Evolutionary conservation across 2,113 vertebrate genomes (phyloP).

Genomic region (Peromyscus maniculatus): DNA sequence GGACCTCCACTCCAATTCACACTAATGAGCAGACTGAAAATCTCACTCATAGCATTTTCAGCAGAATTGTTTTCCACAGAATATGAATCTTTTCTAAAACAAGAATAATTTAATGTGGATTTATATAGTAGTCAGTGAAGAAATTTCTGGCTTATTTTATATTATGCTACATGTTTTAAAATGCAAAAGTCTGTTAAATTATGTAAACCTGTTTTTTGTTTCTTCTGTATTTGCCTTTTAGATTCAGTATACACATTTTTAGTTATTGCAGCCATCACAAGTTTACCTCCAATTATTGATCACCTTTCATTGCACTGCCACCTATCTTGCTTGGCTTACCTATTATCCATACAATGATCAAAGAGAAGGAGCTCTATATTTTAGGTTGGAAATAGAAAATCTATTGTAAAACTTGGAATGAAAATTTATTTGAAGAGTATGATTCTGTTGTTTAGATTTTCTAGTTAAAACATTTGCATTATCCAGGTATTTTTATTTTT

Average conservation of each 20-base stretch:
- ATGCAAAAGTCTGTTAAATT: neutral
- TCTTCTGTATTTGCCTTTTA: constrained; percentile 22
- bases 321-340: neutral
- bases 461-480: neutral
- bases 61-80: constrained; percentile 38
- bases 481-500: neutral
- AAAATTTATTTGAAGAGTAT: neutral
- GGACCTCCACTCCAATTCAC: neutral
- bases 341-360: neutral
- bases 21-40: constrained; percentile 20
- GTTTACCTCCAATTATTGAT: neutral
- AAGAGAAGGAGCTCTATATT: neutral
- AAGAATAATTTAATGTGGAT: constrained; percentile 41
- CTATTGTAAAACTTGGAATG: neutral
- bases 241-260: neutral
- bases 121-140: constrained; percentile 16
- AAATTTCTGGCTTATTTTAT: constrained; percentile 23
- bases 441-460: constrained; percentile 19
- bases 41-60: constrained; percentile 40
- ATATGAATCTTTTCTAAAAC: neutral
- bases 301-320: neutral
- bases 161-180: constrained; percentile 19
- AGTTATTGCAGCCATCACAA: neutral
- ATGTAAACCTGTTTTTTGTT: constrained; percentile 12
- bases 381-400: constrained; percentile 30